Percentiles rank a stretch among this genome's conserved stretches.
Conservation (phyloP, 1,140 invertebrate genomes). For the Drosophila willistoni region DNA sequence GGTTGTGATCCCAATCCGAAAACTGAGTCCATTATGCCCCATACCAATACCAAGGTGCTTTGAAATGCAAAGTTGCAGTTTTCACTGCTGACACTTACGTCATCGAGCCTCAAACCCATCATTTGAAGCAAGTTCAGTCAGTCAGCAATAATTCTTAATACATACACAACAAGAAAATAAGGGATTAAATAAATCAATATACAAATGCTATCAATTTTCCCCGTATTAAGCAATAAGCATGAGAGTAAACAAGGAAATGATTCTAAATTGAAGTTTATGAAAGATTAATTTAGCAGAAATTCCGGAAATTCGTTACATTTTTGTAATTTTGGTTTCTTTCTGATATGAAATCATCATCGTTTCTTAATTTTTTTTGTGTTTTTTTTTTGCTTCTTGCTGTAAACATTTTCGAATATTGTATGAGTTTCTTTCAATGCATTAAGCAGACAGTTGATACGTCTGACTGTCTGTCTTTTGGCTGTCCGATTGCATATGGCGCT, state of each 20-base stretch:
- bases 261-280: neutral
- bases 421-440: conserved; percentile 52
- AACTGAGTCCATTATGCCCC: too few relatives aligned
- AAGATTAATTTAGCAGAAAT: too few relatives aligned
- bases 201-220: too few relatives aligned
- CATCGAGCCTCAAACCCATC: neutral
- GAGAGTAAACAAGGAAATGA: neutral
- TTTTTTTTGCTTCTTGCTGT: neutral
- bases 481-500: conserved; percentile 58
- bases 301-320: too few relatives aligned
- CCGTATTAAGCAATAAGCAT: neutral
- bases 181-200: neutral
- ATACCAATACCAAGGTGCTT: neutral
- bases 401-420: conserved; percentile 36
- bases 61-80: neutral
- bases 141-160: neutral
- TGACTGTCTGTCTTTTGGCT: conserved; percentile 32
- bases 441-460: conserved; percentile 47
- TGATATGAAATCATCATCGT: neutral
- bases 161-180: neutral
- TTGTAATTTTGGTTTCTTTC: neutral
- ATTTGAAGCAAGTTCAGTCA: neutral
- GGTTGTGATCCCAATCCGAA: conserved; percentile 1
- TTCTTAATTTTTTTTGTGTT: neutral
- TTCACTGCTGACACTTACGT: conserved; percentile 16